Base-by-base conservation (phyloP, 2,888 invertebrate species). In the Cheilosia scutellata region DNA sequence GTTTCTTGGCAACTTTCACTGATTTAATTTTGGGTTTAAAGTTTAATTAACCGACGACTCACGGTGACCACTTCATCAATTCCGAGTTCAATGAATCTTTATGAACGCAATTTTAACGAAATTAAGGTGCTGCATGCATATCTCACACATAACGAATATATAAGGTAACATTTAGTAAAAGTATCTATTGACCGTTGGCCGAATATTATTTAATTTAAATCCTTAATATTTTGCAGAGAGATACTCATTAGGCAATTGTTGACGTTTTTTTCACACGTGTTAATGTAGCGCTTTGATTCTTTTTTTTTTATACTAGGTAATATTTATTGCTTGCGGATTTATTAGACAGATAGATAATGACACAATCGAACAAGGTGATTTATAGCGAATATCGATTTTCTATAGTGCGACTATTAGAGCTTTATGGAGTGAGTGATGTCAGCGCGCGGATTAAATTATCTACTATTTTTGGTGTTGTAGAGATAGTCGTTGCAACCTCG, bases 171-270 rank as follows among this genome's bases (percentile, higher is more conserved):
- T 33, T 33, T 7, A 33, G 31, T 37, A 37, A 37, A 37, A 37
- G 3, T 11, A 11, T 37, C 11, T 37, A 33, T 33, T 33, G 5
- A 51, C 20, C 55, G 27, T 29, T 33, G 33, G 7, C 9, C 9
- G 27, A 44, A 44, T 63, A 51, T 62, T 16, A 47, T 75, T 53
- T 63, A 42, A 74, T 74, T 79, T 37, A 65, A 66, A 75, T 68
- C 49, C 44, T 37, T 9, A 27, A 44, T 7, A 31, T 57, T 65
- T 9, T 42, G 49, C 7, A n/a, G 47, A 37, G 63, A 47, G 5
- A 31, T 9, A n/a, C 20, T 51, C 63, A 78, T 70, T 63, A 72
- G 58, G 37, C 83, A 78, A 66, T 74, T 78, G 47, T 83, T 83
- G 72, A 68, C 62, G 65, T 62, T 51, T 62, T 47, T 13, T n/a